Evolutionary conservation across 2,888 invertebrate genomes (phyloP).

Genomic region (Temnothorax unifasciatus): DNA sequence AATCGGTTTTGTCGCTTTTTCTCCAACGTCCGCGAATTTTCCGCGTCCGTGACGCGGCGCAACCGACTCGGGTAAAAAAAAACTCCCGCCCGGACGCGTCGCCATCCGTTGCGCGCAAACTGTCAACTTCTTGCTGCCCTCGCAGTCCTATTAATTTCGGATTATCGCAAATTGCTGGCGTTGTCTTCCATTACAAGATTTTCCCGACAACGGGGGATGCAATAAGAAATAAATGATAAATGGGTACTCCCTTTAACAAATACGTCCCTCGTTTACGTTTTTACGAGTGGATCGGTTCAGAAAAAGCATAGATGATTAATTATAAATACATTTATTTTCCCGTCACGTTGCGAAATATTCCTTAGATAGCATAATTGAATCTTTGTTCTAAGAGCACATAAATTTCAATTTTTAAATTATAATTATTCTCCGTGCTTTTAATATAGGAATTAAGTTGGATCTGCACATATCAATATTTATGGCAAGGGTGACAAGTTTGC

Average conservation of each 20-base stretch:
- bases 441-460: constrained; percentile 13
- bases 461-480: constrained; percentile 29
- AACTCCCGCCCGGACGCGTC: constrained; percentile 57
- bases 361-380: not conserved
- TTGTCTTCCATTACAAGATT: constrained; percentile 35
- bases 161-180: constrained; percentile 72
- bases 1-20: constrained; percentile 79
- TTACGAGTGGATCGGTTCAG: not conserved
- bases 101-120: constrained; percentile 31
- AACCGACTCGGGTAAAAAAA: constrained; percentile 53
- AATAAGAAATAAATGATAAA: constrained; percentile 47
- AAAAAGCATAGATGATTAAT: not conserved
- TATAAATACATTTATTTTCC: not conserved
- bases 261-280: constrained; percentile 16
- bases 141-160: constrained; percentile 72
- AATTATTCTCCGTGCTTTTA: not conserved
- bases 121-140: constrained; percentile 66
- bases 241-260: constrained; percentile 8
- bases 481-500: constrained; percentile 8
- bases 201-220: constrained; percentile 14
- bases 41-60: constrained; percentile 35
- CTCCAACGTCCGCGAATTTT: constrained; percentile 35
- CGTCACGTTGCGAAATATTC: not conserved
- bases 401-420: constrained; percentile 21
- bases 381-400: not conserved